Evolutionary conservation across 2,113 vertebrate genomes (phyloP).

Genomic region (Rhabdornis inornatus): DNA sequence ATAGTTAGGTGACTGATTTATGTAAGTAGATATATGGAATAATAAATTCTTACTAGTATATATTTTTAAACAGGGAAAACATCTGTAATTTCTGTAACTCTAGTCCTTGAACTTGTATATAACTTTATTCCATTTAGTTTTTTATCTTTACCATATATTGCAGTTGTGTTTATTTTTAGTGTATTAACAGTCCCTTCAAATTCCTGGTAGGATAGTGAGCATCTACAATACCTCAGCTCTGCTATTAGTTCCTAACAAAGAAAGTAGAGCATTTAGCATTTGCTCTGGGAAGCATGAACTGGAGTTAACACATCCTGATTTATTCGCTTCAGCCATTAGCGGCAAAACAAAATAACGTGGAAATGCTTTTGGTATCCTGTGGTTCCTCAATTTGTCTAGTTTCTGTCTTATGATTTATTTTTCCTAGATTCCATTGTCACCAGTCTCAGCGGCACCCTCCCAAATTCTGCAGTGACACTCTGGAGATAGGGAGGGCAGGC

Average conservation of each 20-base stretch:
- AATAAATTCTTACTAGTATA: not conserved
- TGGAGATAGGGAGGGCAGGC: constrained; percentile 66
- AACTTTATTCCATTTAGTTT: not conserved
- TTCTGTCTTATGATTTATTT: constrained; percentile 77
- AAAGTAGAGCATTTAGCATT: constrained; percentile 22
- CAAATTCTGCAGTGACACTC: constrained; percentile 64
- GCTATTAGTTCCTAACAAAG: not conserved
- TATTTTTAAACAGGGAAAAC: not conserved
- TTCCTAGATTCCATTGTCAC: constrained; percentile 75
- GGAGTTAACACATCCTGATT: constrained; percentile 70
- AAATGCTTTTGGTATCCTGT: constrained; percentile 67
- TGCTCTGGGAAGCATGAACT: constrained; percentile 40
- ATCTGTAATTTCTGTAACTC: not conserved
- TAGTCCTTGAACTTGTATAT: not conserved
- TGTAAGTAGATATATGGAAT: not conserved
- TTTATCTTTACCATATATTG: not conserved
- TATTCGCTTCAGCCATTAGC: constrained; percentile 70
- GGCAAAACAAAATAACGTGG: constrained; percentile 52
- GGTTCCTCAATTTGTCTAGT: constrained; percentile 73
- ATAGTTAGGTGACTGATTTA: not conserved
- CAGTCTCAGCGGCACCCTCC: constrained; percentile 66
- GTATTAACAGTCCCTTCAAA: not conserved
- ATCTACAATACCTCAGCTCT: not conserved
- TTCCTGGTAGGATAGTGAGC: not conserved
- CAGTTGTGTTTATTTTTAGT: not conserved